Conservation (phyloP, 1,140 invertebrate species). For the Penaeus chinensis region DNA sequence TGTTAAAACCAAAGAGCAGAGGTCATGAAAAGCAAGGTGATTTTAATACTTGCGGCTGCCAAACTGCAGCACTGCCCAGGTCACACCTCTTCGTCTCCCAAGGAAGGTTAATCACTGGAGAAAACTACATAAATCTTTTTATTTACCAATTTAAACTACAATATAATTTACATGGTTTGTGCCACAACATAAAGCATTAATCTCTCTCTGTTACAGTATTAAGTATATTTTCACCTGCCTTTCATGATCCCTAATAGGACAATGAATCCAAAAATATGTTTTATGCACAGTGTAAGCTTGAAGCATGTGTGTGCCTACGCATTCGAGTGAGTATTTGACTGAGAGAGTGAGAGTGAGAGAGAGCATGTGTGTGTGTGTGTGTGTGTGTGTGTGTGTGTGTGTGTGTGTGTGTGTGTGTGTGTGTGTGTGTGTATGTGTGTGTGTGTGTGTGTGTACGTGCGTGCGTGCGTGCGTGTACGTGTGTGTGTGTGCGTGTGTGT, state of each 20-base stretch:
- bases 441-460: too few species aligned
- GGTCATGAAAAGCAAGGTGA: constrained; percentile 34
- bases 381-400: too few species aligned
- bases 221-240: constrained; percentile 30
- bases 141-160: constrained; percentile 20
- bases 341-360: too few species aligned
- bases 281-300: not conserved
- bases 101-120: constrained; percentile 20
- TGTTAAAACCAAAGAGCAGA: not conserved
- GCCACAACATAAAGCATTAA: not conserved
- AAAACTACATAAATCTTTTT: constrained; percentile 16
- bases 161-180: constrained; percentile 16
- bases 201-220: not conserved
- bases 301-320: not conserved
- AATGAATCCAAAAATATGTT: not conserved
- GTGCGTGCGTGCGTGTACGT: too few species aligned
- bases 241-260: constrained; percentile 29
- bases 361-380: too few species aligned
- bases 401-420: too few species aligned
- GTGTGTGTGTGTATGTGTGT: too few species aligned
- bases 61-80: not conserved
- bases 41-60: not conserved
- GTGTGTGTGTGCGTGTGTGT: too few species aligned
- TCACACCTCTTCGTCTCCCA: not conserved
- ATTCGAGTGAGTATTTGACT: too few species aligned